Evolutionary conservation across 2,797 vertebrate species (phyloP), one percentile per base, ranked within the genome.

Genomic region (Amblyopsis hoosieri): DNA sequence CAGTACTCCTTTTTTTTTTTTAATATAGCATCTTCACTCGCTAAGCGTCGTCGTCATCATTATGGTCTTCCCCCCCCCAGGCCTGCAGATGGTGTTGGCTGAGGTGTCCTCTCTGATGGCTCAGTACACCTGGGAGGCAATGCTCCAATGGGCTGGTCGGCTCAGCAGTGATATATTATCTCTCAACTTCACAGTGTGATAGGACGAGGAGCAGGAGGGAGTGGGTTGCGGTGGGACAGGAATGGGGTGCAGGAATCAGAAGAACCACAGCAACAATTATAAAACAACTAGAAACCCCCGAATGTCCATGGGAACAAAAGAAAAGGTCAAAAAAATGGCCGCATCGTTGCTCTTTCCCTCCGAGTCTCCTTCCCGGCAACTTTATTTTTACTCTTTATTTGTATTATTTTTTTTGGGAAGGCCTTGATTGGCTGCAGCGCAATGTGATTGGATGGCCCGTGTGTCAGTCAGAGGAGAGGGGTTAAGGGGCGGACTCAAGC

Each of bases 141-240:
- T 74, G 67, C 82, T 83, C 79, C 84, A 66, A 80, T 76, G 55
- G 69, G 85, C 80, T 85, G 78, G 79, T 84, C 81, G 86, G 83
- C 87, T 90, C 83, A 79, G 85, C 87, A 84, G 81, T 89, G 86
- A 89, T 87, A 82, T 78, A 80, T 85, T 81, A 88, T 87, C 80
- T 89, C 79, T 89, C 76, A 87, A 85, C 86, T 92, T 94, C 91
- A 92, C 93, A 93, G 93, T 94, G 92, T 90, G 91, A 81, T 85
- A 88, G 86, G 87, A 87, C 74, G 83, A 82, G 70, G 75, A 62
- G 85, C 86, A 77, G 70, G 60, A 55, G 58, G 78, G 76, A 65
- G 53, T 60, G 55, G 17, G 69, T 65, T 52, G 12, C 14, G 2
- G 14, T n/a, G 13, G 47, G 46, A n/a, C 8, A 14, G 54, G 76